phyloP scores from a whole-genome alignment of 2,797 vertebrate species.

The Onychomys arenicola region DNA sequence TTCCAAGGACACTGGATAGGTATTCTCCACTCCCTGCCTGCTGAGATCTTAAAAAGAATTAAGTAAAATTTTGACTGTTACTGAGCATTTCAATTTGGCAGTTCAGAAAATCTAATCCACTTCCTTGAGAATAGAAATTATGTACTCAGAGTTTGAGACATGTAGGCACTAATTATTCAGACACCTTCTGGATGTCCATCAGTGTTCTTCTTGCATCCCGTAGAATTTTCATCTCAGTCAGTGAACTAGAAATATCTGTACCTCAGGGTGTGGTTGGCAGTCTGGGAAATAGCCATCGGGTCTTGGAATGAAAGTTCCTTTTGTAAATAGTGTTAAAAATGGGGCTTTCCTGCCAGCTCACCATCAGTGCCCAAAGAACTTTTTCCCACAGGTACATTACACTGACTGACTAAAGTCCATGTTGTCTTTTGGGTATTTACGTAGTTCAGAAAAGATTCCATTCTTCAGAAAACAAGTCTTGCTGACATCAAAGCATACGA shows the following conservation, averaged over 20 bases:
- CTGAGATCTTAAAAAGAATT: neutral
- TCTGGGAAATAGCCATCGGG: neutral
- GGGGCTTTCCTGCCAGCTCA: neutral
- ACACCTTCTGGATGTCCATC: neutral
- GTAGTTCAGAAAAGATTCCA: neutral
- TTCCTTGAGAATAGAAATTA: slow-evolving; percentile 37
- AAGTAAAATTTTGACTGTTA: neutral
- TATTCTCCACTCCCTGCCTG: neutral
- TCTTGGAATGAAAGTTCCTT: slow-evolving; percentile 22
- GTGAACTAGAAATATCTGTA: neutral
- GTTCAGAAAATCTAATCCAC: neutral
- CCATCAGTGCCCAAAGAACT: neutral
- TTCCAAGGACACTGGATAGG: neutral
- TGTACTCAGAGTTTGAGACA: neutral
- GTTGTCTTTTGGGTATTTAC: neutral
- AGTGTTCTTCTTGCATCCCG: neutral
- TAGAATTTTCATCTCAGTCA: neutral
- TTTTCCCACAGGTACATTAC: neutral
- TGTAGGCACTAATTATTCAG: neutral
- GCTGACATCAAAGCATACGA: neutral
- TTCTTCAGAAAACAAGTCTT: neutral
- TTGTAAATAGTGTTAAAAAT: slow-evolving; percentile 1
- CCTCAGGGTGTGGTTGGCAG: neutral
- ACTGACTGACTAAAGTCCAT: neutral
- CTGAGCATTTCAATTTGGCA: neutral